These are phyloP conservation scores for Thereva unica DNA, from an alignment of 2,888 invertebrate genomes.

Conservation along the genomic window DNA sequence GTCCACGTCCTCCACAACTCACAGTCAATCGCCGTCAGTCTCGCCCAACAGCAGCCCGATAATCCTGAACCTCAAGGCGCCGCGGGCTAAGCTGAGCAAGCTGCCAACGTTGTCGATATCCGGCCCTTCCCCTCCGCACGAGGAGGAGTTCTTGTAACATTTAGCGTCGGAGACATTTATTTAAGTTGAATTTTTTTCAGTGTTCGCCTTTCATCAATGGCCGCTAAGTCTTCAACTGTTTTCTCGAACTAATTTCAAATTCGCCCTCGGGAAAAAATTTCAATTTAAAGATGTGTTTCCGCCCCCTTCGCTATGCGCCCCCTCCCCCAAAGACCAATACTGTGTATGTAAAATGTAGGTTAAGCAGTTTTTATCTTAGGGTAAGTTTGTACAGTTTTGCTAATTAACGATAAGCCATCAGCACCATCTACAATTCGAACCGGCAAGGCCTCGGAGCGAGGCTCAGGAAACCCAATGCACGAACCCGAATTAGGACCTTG, in stretches of 20 bases:
- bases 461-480: too few species aligned
- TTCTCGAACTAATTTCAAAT: too few species aligned
- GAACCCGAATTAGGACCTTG: too few species aligned
- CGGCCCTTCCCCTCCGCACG: constrained; percentile 78
- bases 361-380: not conserved
- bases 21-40: constrained; percentile 44
- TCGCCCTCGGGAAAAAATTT: constrained; percentile 11
- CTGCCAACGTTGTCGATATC: constrained; percentile 78
- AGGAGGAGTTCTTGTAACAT: constrained; percentile 62
- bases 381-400: too few species aligned
- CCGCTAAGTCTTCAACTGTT: constrained; percentile 1
- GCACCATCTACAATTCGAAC: too few species aligned
- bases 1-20: constrained; percentile 36
- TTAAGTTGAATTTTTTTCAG: constrained; percentile 47
- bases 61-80: not conserved
- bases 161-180: constrained; percentile 59
- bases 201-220: constrained; percentile 1
- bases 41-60: constrained; percentile 45
- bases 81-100: constrained; percentile 56
- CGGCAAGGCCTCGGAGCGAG: too few species aligned
- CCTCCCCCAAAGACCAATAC: constrained; percentile 1
- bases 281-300: constrained; percentile 29
- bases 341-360: constrained; percentile 11
- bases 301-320: not conserved
- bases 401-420: too few species aligned